A percentile compares a stretch with the other conserved stretches of the same genome.
These are phyloP conservation scores for Muschampia plurimacula DNA, from an alignment of 2,888 invertebrate genomes.

Conservation along the genomic window DNA sequence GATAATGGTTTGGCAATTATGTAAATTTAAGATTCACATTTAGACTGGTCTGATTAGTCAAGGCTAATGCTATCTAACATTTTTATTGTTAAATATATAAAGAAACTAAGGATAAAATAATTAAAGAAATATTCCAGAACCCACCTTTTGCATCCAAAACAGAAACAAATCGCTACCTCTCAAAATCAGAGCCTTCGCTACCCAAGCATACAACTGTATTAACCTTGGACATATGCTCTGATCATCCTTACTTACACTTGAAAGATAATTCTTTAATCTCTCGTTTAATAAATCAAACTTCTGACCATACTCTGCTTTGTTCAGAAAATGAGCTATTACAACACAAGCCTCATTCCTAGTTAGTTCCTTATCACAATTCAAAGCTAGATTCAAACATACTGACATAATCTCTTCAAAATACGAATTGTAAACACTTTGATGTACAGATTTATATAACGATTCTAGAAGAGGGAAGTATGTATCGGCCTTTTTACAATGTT, in stretches of 20 bases:
- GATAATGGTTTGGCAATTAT: too few relatives aligned
- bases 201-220: conserved; percentile 73
- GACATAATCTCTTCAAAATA: conserved; percentile 66
- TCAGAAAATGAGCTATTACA: conserved; percentile 85
- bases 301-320: conserved; percentile 80
- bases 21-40: not conserved
- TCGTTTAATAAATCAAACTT: conserved; percentile 73
- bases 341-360: conserved; percentile 75
- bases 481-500: conserved; percentile 60
- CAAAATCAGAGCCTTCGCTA: conserved; percentile 72
- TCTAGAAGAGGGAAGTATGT: conserved; percentile 74
- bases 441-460: conserved; percentile 81
- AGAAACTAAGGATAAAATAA: not conserved
- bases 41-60: not conserved
- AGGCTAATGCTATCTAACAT: too few relatives aligned
- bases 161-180: conserved; percentile 68
- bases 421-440: conserved; percentile 64
- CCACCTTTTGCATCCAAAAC: conserved; percentile 77
- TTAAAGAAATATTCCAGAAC: conserved; percentile 15
- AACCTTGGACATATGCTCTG: conserved; percentile 58
- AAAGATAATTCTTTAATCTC: conserved; percentile 59
- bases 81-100: not conserved
- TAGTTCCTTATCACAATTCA: conserved; percentile 61
- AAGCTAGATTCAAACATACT: conserved; percentile 64
- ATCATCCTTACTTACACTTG: conserved; percentile 55